These are phyloP conservation scores for Argynnis bischoffii DNA, from an alignment of 2,888 invertebrate species.

Conservation along the genomic window DNA sequence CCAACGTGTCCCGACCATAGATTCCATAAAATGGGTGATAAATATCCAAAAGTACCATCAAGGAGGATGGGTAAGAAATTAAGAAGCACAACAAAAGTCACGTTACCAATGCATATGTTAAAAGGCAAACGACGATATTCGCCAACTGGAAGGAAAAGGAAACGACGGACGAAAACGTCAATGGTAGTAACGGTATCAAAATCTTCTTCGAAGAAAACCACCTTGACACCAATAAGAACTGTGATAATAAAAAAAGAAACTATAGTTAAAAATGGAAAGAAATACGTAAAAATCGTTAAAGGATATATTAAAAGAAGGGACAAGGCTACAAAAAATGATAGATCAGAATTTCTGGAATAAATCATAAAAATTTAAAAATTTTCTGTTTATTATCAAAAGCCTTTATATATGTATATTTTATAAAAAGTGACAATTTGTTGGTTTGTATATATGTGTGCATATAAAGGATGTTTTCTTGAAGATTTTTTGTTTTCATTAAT, in stretches of 20 bases:
- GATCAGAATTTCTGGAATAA: conserved; percentile 50
- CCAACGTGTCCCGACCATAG: conserved; percentile 46
- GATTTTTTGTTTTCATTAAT: too few species aligned
- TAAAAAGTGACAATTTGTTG: too few species aligned
- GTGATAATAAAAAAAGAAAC: conserved; percentile 47
- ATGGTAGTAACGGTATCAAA: conserved; percentile 14
- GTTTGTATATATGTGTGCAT: too few species aligned
- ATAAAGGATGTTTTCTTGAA: too few species aligned
- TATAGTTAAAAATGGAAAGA: conserved; percentile 50
- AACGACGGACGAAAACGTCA: conserved; percentile 11
- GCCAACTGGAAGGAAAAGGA: conserved; percentile 37
- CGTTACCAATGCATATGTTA: conserved; percentile 47
- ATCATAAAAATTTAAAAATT: neutral
- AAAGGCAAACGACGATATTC: conserved; percentile 50
- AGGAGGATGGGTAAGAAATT: conserved; percentile 43
- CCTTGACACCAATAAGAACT: conserved; percentile 34
- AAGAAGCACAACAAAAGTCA: conserved; percentile 28
- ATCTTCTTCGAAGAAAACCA: conserved; percentile 24
- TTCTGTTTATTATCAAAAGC: neutral
- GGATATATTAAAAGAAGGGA: conserved; percentile 37
- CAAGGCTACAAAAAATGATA: conserved; percentile 29
- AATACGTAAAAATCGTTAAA: conserved; percentile 51
- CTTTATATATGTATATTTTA: too few species aligned
- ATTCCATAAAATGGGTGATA: conserved; percentile 47
- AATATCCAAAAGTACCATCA: conserved; percentile 41